phyloP scores from a whole-genome alignment of 53 echinoderm and acorn worm species.

The Stichopus horrens region DNA sequence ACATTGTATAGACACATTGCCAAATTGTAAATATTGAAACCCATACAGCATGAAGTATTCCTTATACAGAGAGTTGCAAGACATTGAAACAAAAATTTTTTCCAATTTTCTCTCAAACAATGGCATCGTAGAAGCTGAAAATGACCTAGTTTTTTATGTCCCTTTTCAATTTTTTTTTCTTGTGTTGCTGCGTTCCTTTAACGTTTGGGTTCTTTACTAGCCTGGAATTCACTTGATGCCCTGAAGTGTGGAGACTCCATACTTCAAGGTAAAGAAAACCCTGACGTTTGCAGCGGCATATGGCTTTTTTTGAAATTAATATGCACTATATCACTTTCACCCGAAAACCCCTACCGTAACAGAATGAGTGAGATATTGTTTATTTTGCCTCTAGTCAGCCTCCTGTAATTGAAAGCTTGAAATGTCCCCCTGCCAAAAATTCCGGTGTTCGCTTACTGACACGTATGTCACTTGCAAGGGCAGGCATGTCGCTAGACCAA shows the following conservation, averaged over 20 bases:
- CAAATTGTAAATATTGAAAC: too few species aligned
- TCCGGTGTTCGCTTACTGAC: background rate
- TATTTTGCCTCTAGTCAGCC: constrained; percentile 38
- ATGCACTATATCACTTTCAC: background rate
- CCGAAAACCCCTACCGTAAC: background rate
- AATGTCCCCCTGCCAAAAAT: background rate
- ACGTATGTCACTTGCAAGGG: background rate
- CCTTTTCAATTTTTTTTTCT: too few species aligned
- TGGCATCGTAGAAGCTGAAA: too few species aligned
- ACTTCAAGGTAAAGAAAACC: background rate
- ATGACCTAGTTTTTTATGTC: too few species aligned
- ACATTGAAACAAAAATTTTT: too few species aligned
- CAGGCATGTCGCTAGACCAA: too few species aligned
- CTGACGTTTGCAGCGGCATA: background rate
- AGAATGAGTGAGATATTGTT: background rate
- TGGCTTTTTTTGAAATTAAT: background rate
- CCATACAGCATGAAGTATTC: too few species aligned
- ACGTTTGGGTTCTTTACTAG: too few species aligned
- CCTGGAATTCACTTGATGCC: background rate
- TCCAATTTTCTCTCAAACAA: too few species aligned
- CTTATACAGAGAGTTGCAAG: too few species aligned
- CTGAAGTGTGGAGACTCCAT: background rate
- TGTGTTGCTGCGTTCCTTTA: too few species aligned
- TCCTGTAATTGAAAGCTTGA: constrained; percentile 10
- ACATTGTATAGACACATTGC: too few species aligned